Evolutionary conservation across 2,888 invertebrate species (phyloP).

Genomic region (Eulithis prunata): DNA sequence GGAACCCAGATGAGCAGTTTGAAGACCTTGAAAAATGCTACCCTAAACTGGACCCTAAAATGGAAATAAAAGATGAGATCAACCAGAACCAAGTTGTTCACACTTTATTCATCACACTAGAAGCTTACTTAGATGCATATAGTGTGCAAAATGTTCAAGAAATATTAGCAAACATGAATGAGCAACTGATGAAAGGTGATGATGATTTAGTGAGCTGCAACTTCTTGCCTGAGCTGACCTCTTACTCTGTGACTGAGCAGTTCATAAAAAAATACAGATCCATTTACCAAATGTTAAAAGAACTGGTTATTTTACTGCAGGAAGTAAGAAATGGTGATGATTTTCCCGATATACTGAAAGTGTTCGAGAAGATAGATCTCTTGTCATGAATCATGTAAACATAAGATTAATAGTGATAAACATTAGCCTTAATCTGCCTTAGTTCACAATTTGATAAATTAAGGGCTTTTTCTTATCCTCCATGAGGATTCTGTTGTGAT

Average conservation of each 20-base stretch:
- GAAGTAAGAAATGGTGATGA: constrained; percentile 47
- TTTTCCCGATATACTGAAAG: constrained; percentile 54
- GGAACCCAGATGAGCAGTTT: constrained; percentile 14
- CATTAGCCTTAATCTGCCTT: constrained; percentile 26
- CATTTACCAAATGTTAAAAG: constrained; percentile 57
- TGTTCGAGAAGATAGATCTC: constrained; percentile 62
- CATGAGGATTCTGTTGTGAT: not conserved
- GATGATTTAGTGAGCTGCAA: constrained; percentile 29
- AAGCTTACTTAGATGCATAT: constrained; percentile 69
- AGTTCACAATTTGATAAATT: constrained; percentile 1
- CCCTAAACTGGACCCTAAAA: constrained; percentile 49
- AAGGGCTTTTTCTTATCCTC: not conserved
- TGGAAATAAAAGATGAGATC: constrained; percentile 26
- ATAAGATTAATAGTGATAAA: not conserved
- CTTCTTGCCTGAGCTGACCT: constrained; percentile 42
- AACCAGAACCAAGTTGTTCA: constrained; percentile 57
- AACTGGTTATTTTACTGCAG: constrained; percentile 53
- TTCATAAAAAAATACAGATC: constrained; percentile 67
- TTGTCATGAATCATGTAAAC: constrained; percentile 26
- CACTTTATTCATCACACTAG: constrained; percentile 61
- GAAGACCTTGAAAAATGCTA: constrained; percentile 40
- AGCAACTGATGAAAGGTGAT: constrained; percentile 44
- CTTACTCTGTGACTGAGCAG: constrained; percentile 60
- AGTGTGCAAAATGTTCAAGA: constrained; percentile 63
- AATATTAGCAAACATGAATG: constrained; percentile 61